Conservation (phyloP, 1,140 invertebrate species). For the Zaprionus gabonicus region DNA sequence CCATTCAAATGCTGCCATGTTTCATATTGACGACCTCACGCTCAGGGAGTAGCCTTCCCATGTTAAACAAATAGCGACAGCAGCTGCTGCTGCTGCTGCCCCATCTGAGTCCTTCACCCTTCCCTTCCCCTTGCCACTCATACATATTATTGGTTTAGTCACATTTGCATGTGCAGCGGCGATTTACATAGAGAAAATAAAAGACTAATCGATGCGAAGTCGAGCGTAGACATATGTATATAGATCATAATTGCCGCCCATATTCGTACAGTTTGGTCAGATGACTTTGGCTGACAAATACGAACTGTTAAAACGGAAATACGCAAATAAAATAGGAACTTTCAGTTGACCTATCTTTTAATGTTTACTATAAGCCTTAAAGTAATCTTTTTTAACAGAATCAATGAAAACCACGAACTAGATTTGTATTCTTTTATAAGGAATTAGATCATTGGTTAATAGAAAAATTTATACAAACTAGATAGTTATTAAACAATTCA, state of each 20-base stretch:
- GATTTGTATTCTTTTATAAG: too few relatives aligned
- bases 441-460: too few relatives aligned
- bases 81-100: conserved; percentile 15
- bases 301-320: too few relatives aligned
- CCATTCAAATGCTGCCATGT: conserved; percentile 49
- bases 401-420: too few relatives aligned
- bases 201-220: conserved; percentile 58
- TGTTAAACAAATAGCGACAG: conserved; percentile 64
- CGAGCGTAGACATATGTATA: conserved; percentile 29
- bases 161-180: conserved; percentile 80
- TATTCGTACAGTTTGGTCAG: conserved; percentile 24
- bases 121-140: neutral
- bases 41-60: conserved; percentile 5
- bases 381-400: too few relatives aligned
- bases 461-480: too few relatives aligned
- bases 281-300: conserved; percentile 11
- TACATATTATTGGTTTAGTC: conserved; percentile 80
- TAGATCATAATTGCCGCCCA: conserved; percentile 51
- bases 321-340: too few relatives aligned
- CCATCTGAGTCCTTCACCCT: neutral
- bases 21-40: conserved; percentile 56
- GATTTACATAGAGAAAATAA: conserved; percentile 76
- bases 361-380: too few relatives aligned
- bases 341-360: too few relatives aligned
- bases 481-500: too few relatives aligned